Base-by-base conservation (phyloP, 1,140 invertebrate species). In the Euglossa dilemma region DNA sequence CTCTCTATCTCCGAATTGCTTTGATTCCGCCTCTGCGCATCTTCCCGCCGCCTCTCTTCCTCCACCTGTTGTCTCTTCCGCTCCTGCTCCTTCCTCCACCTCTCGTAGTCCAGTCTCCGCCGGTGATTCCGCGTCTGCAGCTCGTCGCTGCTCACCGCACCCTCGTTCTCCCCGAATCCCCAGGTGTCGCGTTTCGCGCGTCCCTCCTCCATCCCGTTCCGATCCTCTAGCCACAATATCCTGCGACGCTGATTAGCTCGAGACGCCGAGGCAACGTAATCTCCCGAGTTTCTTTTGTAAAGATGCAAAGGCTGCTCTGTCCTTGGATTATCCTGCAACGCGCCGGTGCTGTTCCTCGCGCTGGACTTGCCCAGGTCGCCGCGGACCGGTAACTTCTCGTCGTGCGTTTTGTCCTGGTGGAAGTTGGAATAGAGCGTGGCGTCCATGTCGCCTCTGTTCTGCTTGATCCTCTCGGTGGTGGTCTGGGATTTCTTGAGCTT, bases 361-460 rank as follows among this genome's bases (percentile, higher is more conserved):
- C 25, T 63, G 18, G 73, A 77, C 36, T 84, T n/a, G 9, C 92
- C 92, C 36, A 94, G 72, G 57, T 94, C 93, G 6, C 94, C 93
- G 12, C 93, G 90, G 47, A 89, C 73, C 3, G 91, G 91, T 25
- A 91, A 77, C 5, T 71, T 88, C 6, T 91, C 87, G 20, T 45
- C 9, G 16, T 14, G 47, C 12, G 36, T 43, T 4, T 61, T 64
- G 0, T 66, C 66, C 4, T 78, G 50, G 50, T 69, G 20, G 36
- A 76, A 73, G 9, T 84, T 50, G 9, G 43, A 69, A 47, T 79
- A 28, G 6, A 77, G 52, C 11, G 67, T 85, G 4, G 81, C 72
- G 12, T 92, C 90, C 18, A 94, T 94, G 80, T 94, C 94, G 14
- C 93, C 94, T 7, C 94, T 89, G 25, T 87, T 92, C 69, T 70